Evolutionary conservation across 2,888 invertebrate genomes (phyloP).

Genomic region (Cheilosia vulpina): DNA sequence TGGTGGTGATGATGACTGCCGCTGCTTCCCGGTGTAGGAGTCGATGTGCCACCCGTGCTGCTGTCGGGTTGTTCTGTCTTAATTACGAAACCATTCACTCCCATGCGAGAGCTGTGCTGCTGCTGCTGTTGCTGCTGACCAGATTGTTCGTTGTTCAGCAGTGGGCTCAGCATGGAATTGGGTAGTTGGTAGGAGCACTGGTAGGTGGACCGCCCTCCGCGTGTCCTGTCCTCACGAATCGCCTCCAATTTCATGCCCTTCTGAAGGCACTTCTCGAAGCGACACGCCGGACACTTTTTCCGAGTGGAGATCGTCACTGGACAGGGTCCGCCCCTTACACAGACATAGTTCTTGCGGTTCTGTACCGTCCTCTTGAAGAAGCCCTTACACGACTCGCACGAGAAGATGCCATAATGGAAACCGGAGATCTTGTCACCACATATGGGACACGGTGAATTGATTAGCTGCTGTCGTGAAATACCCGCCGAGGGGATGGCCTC

Average conservation of each 20-base stretch:
- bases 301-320: slow-evolving; percentile 96
- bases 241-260: slow-evolving; percentile 99
- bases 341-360: slow-evolving; percentile 98
- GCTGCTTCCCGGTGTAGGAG: slow-evolving; percentile 67
- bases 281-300: slow-evolving; percentile 98
- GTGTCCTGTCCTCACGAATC: slow-evolving; percentile 96
- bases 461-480: slow-evolving; percentile 94
- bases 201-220: slow-evolving; percentile 98
- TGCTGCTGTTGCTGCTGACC: slow-evolving; percentile 62
- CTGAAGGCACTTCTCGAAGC: slow-evolving; percentile 97
- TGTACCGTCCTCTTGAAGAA: slow-evolving; percentile 99
- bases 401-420: slow-evolving; percentile 99
- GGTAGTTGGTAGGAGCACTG: slow-evolving; percentile 96
- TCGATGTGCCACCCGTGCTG: slow-evolving; percentile 63
- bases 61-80: slow-evolving; percentile 84
- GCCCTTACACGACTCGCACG: slow-evolving; percentile 98
- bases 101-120: slow-evolving; percentile 76
- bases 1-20: slow-evolving; percentile 22
- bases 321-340: slow-evolving; percentile 94
- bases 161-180: slow-evolving; percentile 85
- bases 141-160: slow-evolving; percentile 84
- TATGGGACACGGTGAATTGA: slow-evolving; percentile 97
- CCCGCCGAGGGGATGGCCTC: slow-evolving; percentile 86
- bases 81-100: slow-evolving; percentile 81
- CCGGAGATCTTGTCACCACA: slow-evolving; percentile 98